A percentile compares a stretch with the other conserved stretches of the same genome.
Evolutionary conservation across 1,140 invertebrate genomes (phyloP).

Genomic region (Thaumetopoea pityocampa): DNA sequence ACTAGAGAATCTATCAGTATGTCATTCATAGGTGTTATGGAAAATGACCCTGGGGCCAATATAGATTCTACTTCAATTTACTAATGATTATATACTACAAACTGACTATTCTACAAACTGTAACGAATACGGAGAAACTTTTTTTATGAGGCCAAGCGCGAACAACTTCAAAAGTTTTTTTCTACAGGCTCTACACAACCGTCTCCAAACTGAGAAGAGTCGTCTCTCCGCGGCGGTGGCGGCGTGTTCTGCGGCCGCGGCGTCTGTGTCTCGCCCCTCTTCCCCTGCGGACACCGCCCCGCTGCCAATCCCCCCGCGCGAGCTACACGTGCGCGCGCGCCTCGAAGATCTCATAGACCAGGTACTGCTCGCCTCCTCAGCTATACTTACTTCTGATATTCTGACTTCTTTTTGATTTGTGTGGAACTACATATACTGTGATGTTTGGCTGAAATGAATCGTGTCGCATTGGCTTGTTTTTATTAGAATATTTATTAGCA

Average conservation of each 20-base stretch:
- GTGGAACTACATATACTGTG: background rate
- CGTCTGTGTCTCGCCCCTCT: constrained; percentile 92
- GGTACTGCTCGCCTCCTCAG: constrained; percentile 76
- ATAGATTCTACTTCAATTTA: too few relatives aligned
- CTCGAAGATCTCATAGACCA: constrained; percentile 94
- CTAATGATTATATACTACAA: too few relatives aligned
- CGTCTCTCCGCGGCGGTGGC: constrained; percentile 91
- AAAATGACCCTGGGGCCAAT: too few relatives aligned
- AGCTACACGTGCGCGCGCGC: constrained; percentile 87
- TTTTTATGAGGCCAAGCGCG: too few relatives aligned
- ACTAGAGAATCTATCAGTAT: too few relatives aligned
- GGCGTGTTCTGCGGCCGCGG: constrained; percentile 93
- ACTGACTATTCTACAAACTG: too few relatives aligned
- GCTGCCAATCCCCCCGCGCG: constrained; percentile 87
- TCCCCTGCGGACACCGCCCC: constrained; percentile 89
- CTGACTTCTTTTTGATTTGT: constrained; percentile 29
- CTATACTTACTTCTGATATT: constrained; percentile 35
- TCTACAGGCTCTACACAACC: constrained; percentile 84
- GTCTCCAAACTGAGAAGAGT: constrained; percentile 90
- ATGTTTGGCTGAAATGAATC: background rate
- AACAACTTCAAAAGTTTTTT: too few relatives aligned
- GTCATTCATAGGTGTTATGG: too few relatives aligned
- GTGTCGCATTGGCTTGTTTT: constrained; percentile 4
- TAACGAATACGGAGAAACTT: too few relatives aligned
- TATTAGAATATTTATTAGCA: too few relatives aligned